These are phyloP conservation scores for Nomada ferruginata DNA, from an alignment of 2,888 invertebrate genomes.

Conservation along the genomic window DNA sequence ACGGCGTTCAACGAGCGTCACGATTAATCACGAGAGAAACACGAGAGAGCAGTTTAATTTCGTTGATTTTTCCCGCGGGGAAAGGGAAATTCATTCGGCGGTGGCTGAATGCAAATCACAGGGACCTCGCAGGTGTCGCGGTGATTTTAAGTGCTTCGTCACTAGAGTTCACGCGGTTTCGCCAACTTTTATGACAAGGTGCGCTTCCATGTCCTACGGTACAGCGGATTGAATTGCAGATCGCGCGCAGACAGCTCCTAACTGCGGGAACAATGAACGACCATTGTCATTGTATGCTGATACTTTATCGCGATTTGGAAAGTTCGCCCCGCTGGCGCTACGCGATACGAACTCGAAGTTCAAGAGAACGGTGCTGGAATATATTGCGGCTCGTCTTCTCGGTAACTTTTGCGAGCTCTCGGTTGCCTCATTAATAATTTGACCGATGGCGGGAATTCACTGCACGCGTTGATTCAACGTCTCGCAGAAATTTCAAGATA, in stretches of 20 bases:
- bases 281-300: conserved; percentile 72
- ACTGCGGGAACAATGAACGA: conserved; percentile 71
- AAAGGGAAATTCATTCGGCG: too few species aligned
- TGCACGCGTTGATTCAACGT: conserved; percentile 1
- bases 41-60: too few species aligned
- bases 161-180: conserved; percentile 50
- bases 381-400: not conserved
- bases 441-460: not conserved
- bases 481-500: not conserved
- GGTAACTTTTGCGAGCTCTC: not conserved
- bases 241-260: conserved; percentile 66
- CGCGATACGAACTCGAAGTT: conserved; percentile 51
- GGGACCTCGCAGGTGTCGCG: not conserved
- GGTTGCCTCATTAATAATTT: not conserved
- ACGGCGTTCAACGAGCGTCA: too few species aligned
- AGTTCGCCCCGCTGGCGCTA: conserved; percentile 62
- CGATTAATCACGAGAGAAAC: too few species aligned
- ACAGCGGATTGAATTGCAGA: conserved; percentile 72
- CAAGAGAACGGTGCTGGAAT: conserved; percentile 21
- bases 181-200: conserved; percentile 62
- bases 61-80: too few species aligned
- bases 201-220: conserved; percentile 64
- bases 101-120: too few species aligned
- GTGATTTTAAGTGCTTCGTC: conserved; percentile 23
- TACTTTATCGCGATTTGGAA: conserved; percentile 67